A percentile compares a stretch with the other conserved stretches of the same genome.
These are phyloP conservation scores for Drosophila ercepeae DNA, from an alignment of 1,140 invertebrate species.

Conservation along the genomic window DNA sequence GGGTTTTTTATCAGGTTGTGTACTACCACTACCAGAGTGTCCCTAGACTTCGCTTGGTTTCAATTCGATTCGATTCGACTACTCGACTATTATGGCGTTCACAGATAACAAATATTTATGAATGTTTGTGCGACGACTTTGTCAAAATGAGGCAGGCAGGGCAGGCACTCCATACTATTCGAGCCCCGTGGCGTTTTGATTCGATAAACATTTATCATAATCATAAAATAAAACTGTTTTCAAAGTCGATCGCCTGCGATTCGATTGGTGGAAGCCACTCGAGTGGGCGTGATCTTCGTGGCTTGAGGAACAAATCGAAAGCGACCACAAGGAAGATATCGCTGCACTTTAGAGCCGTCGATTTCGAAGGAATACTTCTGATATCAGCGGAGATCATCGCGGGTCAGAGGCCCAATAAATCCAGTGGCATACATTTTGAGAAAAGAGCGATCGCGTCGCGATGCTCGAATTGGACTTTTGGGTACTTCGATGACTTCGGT, in stretches of 20 bases:
- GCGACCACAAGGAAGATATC: conserved; percentile 31
- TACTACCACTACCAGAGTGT: conserved; percentile 47
- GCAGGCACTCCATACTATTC: conserved; percentile 10
- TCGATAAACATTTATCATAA: conserved; percentile 84
- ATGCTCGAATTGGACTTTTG: conserved; percentile 44
- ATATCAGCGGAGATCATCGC: conserved; percentile 72
- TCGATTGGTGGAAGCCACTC: conserved; percentile 58
- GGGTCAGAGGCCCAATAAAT: conserved; percentile 60
- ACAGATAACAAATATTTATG: conserved; percentile 74
- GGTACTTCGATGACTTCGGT: conserved; percentile 12
- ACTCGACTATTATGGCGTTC: conserved; percentile 73
- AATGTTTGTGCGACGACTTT: conserved; percentile 64
- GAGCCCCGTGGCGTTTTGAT: conserved; percentile 74
- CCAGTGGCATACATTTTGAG: conserved; percentile 40
- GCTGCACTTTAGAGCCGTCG: conserved; percentile 18
- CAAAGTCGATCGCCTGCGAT: conserved; percentile 68
- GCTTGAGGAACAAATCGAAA: conserved; percentile 29
- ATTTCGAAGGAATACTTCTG: conserved; percentile 30
- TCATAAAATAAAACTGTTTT: conserved; percentile 76
- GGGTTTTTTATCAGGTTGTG: conserved; percentile 56
- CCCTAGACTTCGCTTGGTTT: conserved; percentile 11
- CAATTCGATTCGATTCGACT: conserved; percentile 47
- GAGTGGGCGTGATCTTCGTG: conserved; percentile 61
- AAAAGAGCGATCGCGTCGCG: conserved; percentile 26
- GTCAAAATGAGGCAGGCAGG: conserved; percentile 72